Base-by-base conservation (phyloP, 92 coral and sea anemone species). In the Anthopleura xanthogrammica region DNA sequence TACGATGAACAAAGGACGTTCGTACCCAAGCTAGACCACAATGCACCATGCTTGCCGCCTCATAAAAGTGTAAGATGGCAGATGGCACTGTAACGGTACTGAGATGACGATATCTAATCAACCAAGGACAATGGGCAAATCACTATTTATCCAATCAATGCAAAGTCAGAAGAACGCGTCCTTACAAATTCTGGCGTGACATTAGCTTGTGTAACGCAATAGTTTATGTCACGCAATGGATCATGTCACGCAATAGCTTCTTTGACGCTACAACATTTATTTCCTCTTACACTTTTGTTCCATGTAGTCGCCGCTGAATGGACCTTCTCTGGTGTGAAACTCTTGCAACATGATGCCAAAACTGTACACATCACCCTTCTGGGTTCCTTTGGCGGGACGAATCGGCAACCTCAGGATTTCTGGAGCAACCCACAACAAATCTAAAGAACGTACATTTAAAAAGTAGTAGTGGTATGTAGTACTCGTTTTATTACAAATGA, bases 301-400 rank as follows among this genome's bases (percentile, higher is more conserved):
- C 77, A 90, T 75, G 79, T 83, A 92, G 85, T 94, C 92, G 2
- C 77, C 93, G 76, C 98, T 94, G 82, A 91, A 95, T 1, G 98
- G 98, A 29, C 95, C 94, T 56, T 90, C 91, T 64, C 98, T 80
- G 4, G 98, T 95, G 85, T 95, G 98, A 65, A 95, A 93, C 81
- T 93, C 98, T 80, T 94, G 94, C 52, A 95, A 80, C 58, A 95
- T 92, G 52, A 95, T 92, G 2, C 94, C 95, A 83, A 95, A 95
- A 58, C 98, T 95, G 85, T 95, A 95, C 8, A 95, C 95, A 80
- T 95, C 98, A 17, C 98, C 95, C 60, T 91, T 80, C 52, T 90
- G 98, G 54, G 98, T 95, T 79, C 98, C 98, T 66, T 85, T 89
- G 2, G 86, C 83, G 20, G 92, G 87, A 36, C 89, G 91, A 42